Evolutionary conservation across 1,140 invertebrate species (phyloP), one percentile per base, ranked within the genome.

Genomic region (Periplaneta americana): DNA sequence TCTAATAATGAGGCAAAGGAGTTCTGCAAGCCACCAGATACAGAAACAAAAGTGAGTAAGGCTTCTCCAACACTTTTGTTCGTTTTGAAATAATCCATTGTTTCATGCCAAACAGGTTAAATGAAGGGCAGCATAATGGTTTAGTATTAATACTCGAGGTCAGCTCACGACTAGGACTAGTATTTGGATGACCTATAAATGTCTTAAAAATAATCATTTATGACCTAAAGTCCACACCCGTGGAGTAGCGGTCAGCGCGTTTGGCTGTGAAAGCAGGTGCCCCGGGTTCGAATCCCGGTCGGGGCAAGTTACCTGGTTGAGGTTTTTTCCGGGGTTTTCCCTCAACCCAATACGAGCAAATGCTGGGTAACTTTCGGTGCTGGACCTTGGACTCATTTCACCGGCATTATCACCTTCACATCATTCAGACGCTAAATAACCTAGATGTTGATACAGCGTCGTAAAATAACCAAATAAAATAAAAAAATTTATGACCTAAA

Each of bases 1-100:
- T 91, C 91, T 32, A 90, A 93, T 84, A 91, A 91, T 83, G 93
- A 95, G 87, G 91, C 92, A 66, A 89, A 91, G 75, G 89, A 91
- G 83, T 87, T 94, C 74, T 95, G 93, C 86, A 88, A 91, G 81
- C 90, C 91, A 80, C 90, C 91, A 74, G 90, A 93, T 86, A 86
- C 89, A 34, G 87, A 89, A 11, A 95, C 94, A 28, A 93, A 93
- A 88, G 93, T 92, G 28, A 74, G 34, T 74, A 57, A 11, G 35
- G 11, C 22, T 36, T 13, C 75, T 11, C 17, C 28, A 28, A 13
- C 11, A 13, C 28, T 76, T 76, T 76, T 76, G 28, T 13, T 34
- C 28, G 75, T 11, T 13, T 13, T 76, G 11, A 76, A 15, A 13
- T 76, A 28, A 76, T 76, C 28, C 17, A 28, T 13, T 11, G 28